phyloP scores from a whole-genome alignment of 2,888 invertebrate genomes.

The Lasioglossum pauxillum region DNA sequence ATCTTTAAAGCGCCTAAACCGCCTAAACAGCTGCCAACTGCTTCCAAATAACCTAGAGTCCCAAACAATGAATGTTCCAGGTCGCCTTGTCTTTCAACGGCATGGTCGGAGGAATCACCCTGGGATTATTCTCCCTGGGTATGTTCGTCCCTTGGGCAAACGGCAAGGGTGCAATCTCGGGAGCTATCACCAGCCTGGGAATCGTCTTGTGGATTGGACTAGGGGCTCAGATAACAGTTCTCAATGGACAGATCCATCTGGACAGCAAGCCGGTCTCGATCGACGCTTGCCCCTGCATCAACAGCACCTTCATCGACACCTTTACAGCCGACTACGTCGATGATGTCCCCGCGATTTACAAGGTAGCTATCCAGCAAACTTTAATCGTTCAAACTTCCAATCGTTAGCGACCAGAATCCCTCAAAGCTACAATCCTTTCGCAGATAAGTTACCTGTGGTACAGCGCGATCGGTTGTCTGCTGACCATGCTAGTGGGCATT shows the following conservation, averaged over 20 bases:
- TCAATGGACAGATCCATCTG: constrained; percentile 83
- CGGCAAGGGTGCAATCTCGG: constrained; percentile 90
- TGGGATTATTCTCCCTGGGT: constrained; percentile 94
- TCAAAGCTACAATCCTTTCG: background rate
- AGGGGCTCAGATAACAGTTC: constrained; percentile 88
- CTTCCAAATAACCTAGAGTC: background rate
- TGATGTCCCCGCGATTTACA: constrained; percentile 77
- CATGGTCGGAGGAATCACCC: constrained; percentile 94
- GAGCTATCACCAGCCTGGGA: constrained; percentile 87
- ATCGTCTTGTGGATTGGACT: constrained; percentile 88
- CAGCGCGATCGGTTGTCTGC: constrained; percentile 91
- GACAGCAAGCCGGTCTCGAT: constrained; percentile 85
- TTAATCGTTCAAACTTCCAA: too few species aligned
- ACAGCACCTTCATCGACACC: constrained; percentile 68
- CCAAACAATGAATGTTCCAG: constrained; percentile 72
- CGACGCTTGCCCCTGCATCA: constrained; percentile 86
- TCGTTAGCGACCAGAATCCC: background rate
- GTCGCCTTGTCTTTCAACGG: constrained; percentile 95
- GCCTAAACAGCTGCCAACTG: background rate
- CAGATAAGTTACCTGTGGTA: constrained; percentile 92
- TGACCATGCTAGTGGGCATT: constrained; percentile 90
- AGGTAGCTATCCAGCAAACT: constrained; percentile 63
- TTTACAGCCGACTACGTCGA: constrained; percentile 2
- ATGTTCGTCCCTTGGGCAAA: constrained; percentile 96
- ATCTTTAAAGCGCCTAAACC: background rate